These are phyloP conservation scores for Chiridota heheva DNA, from an alignment of 35 echinoderm and acorn worm genomes.

Conservation along the genomic window DNA sequence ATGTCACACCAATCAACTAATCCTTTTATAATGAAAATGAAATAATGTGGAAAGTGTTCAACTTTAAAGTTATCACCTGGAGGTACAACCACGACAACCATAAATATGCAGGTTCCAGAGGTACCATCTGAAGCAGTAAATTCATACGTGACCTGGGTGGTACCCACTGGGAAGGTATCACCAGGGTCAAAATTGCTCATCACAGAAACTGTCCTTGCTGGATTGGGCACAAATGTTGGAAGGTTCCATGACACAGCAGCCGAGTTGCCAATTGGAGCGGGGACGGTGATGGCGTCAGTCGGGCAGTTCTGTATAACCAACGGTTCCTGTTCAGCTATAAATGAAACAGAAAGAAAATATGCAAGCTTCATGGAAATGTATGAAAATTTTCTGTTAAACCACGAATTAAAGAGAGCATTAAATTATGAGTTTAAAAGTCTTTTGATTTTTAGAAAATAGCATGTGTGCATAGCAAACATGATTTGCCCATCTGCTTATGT, in stretches of 20 bases:
- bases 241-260: conserved; percentile 20
- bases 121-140: conserved; percentile 50
- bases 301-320: conserved; percentile 9
- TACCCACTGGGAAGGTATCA: conserved; percentile 39
- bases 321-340: conserved; percentile 14
- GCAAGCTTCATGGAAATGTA: no score
- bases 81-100: conserved; percentile 29
- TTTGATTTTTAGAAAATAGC: no score
- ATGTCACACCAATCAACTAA: no score
- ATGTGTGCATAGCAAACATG: no score
- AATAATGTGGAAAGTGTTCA: neutral
- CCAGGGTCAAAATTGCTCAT: conserved; percentile 32
- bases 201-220: conserved; percentile 8
- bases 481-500: no score
- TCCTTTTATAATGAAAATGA: no score
- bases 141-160: conserved; percentile 53
- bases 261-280: neutral
- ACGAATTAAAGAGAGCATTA: no score
- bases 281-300: conserved; percentile 24
- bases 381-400: no score
- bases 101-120: conserved; percentile 43
- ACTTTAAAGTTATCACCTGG: conserved; percentile 29
- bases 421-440: no score
- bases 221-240: conserved; percentile 61
- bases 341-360: neutral